Evolutionary conservation across 2,113 vertebrate genomes (phyloP).

Genomic region (Crotalus tigris): DNA sequence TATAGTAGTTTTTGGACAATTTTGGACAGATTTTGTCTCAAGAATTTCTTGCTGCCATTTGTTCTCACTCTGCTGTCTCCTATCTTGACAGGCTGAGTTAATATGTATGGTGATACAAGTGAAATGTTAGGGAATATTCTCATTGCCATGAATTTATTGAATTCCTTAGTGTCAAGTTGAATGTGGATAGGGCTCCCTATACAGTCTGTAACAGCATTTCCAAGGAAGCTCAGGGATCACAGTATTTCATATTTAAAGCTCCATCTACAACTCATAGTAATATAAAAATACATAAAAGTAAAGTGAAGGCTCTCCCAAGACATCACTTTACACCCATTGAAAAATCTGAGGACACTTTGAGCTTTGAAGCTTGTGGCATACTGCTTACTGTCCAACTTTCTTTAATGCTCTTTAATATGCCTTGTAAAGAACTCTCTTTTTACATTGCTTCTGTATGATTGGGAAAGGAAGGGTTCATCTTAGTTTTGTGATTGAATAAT

Average conservation of each 20-base stretch:
- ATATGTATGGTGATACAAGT: not conserved
- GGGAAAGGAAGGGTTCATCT: not conserved
- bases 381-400: not conserved
- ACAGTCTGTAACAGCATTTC: not conserved
- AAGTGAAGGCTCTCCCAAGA: not conserved
- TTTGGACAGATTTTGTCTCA: not conserved
- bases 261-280: not conserved
- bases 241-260: not conserved
- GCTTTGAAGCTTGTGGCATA: not conserved
- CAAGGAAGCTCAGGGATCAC: not conserved
- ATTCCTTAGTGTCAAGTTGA: not conserved
- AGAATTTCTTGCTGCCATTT: not conserved
- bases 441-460: not conserved
- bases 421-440: not conserved
- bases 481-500: not conserved
- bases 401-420: not conserved
- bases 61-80: not conserved
- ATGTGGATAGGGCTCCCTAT: not conserved
- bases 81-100: not conserved
- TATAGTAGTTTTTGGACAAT: not conserved
- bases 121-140: not conserved
- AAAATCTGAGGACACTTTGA: not conserved
- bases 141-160: not conserved
- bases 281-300: not conserved
- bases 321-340: not conserved